Percentiles rank a stretch among this genome's conserved stretches.
These are phyloP conservation scores for Aspidapion aeneum DNA, from an alignment of 2,888 invertebrate species.

Conservation along the genomic window DNA sequence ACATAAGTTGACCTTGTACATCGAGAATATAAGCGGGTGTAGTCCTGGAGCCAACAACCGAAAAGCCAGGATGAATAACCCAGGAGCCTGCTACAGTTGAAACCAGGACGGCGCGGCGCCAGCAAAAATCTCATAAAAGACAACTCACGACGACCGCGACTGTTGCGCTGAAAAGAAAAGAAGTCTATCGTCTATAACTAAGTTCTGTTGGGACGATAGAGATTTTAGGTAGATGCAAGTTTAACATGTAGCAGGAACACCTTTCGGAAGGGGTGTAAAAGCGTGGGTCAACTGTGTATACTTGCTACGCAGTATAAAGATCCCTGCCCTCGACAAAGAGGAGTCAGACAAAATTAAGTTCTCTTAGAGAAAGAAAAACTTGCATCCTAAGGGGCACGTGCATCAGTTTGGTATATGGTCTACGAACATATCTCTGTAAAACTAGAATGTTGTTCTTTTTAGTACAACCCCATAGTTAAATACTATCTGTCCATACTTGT, in stretches of 20 bases:
- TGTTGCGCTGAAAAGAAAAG: neutral
- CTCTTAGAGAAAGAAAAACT: neutral
- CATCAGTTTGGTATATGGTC: too few relatives aligned
- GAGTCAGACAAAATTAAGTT: neutral
- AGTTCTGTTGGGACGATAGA: neutral
- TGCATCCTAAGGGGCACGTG: neutral
- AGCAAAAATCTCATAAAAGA: too few relatives aligned
- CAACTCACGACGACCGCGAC: neutral
- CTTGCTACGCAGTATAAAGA: neutral
- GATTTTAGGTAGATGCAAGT: neutral
- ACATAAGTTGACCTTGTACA: too few relatives aligned
- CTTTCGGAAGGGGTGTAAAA: neutral
- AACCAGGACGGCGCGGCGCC: too few relatives aligned
- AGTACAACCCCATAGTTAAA: too few relatives aligned
- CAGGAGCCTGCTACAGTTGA: too few relatives aligned
- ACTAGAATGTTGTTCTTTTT: too few relatives aligned
- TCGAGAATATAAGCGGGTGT: too few relatives aligned
- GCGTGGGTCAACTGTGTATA: neutral
- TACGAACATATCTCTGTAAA: too few relatives aligned
- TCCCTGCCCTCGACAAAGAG: neutral
- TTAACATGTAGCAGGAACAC: neutral
- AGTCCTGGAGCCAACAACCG: too few relatives aligned
- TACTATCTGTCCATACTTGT: too few relatives aligned
- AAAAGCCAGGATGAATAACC: too few relatives aligned
- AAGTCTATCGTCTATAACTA: neutral